A percentile compares a stretch with the other conserved stretches of the same genome.
Conservation (phyloP, 2,797 vertebrate species). For the Bradypus variegatus region DNA sequence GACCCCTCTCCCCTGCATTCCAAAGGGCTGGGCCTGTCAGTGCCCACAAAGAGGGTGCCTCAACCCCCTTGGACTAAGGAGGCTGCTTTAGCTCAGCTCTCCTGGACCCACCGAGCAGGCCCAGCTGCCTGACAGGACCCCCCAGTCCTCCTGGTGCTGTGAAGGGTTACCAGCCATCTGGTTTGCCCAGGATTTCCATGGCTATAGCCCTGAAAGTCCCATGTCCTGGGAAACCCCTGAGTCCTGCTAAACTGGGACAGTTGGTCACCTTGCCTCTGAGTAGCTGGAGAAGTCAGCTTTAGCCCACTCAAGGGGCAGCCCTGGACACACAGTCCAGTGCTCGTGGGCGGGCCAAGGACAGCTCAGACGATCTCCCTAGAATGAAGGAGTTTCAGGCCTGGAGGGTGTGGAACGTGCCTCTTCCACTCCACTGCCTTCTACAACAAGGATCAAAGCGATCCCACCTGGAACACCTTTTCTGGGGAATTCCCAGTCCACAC, state of each 20-base stretch:
- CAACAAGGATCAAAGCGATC: not conserved
- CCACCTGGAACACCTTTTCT: too few relatives aligned
- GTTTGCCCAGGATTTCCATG: not conserved
- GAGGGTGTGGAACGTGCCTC: not conserved
- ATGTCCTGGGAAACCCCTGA: not conserved
- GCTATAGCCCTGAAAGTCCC: not conserved
- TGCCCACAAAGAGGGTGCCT: not conserved
- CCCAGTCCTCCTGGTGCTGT: not conserved
- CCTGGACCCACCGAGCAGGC: fast-evolving
- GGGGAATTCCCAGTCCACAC: not conserved
- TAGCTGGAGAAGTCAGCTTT: fast-evolving
- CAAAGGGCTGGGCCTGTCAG: not conserved
- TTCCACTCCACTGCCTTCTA: not conserved
- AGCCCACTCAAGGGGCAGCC: not conserved
- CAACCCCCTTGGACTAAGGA: not conserved
- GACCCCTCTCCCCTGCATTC: not conserved
- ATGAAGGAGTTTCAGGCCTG: not conserved
- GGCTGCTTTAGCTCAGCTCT: not conserved
- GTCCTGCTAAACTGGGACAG: not conserved
- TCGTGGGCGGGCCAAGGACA: not conserved
- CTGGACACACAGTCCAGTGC: not conserved
- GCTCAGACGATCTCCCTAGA: too few relatives aligned
- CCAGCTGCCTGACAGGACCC: not conserved
- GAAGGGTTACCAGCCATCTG: not conserved
- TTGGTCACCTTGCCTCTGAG: not conserved